These are phyloP conservation scores for Narcine bancroftii DNA, from an alignment of 2,113 vertebrate genomes.

Conservation along the genomic window DNA sequence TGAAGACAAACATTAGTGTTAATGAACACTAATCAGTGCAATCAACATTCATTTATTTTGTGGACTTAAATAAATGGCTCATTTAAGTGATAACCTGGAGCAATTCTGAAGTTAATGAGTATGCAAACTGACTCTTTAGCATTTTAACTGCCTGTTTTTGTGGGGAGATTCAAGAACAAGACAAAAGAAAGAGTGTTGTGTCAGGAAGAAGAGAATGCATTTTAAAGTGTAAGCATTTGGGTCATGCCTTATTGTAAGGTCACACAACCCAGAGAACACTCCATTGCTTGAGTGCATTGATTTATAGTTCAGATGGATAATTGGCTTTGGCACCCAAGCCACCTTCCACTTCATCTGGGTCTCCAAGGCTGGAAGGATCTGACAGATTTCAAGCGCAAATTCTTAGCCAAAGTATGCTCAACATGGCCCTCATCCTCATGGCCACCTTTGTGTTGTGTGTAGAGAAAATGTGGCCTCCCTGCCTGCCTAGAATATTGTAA, in stretches of 20 bases:
- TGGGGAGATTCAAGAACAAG: neutral
- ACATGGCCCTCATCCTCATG: no score
- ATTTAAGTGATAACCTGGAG: constrained; percentile 24
- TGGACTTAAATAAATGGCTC: constrained; percentile 23
- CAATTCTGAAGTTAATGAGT: constrained; percentile 33
- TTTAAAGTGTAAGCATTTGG: neutral
- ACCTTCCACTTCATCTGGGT: no score
- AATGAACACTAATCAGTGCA: constrained; percentile 31
- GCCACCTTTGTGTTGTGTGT: no score
- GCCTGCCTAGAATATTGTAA: no score
- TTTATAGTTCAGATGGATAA: neutral
- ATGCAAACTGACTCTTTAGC: constrained; percentile 22
- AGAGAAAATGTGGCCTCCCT: no score
- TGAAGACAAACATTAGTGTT: constrained; percentile 26
- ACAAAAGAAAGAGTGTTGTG: neutral
- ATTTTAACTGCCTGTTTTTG: constrained; percentile 23
- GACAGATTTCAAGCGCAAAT: no score
- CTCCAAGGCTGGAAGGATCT: no score
- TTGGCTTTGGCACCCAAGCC: no score
- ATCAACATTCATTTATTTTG: constrained; percentile 32
- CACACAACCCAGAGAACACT: neutral
- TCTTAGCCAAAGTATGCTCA: no score
- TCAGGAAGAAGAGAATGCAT: neutral
- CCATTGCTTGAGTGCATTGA: neutral
- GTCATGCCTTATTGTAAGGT: neutral